Percentiles rank a stretch among this genome's conserved stretches.
Conservation (phyloP, 92 coral and sea anemone genomes). For the Phenganax subtilis region DNA sequence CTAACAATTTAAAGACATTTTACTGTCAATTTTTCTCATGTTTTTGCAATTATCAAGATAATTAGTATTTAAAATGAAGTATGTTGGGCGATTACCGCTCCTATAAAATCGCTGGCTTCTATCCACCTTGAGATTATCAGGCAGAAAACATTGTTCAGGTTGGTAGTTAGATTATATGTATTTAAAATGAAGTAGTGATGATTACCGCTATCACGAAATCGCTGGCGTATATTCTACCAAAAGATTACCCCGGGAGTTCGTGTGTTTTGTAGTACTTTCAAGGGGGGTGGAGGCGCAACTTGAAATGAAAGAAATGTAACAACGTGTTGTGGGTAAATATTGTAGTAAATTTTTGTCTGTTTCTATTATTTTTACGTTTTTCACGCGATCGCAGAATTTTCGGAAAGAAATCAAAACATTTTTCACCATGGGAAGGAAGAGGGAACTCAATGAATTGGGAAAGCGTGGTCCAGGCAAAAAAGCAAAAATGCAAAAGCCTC, state of each 20-base stretch:
- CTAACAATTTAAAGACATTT: too few species aligned
- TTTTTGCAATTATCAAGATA: too few species aligned
- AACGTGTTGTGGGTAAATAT: not conserved
- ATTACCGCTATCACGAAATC: not conserved
- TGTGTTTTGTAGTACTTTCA: not conserved
- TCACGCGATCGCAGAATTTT: not conserved
- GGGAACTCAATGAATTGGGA: slow-evolving; percentile 46
- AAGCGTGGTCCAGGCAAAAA: slow-evolving; percentile 93
- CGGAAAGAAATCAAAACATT: not conserved
- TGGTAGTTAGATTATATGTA: too few species aligned
- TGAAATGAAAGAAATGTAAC: not conserved
- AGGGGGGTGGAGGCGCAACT: not conserved
- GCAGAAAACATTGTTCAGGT: too few species aligned
- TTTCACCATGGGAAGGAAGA: slow-evolving; percentile 56
- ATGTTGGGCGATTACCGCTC: too few species aligned
- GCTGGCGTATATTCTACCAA: not conserved
- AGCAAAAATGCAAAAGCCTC: slow-evolving; percentile 63
- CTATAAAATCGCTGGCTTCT: too few species aligned
- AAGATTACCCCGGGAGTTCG: not conserved
- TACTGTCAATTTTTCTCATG: too few species aligned
- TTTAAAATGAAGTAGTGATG: not conserved
- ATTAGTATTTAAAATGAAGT: too few species aligned
- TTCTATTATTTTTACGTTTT: not conserved
- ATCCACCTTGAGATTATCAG: not conserved
- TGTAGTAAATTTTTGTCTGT: not conserved